Base-by-base conservation (phyloP, 2,888 invertebrate species). In the Scaptomyza polygonia region DNA sequence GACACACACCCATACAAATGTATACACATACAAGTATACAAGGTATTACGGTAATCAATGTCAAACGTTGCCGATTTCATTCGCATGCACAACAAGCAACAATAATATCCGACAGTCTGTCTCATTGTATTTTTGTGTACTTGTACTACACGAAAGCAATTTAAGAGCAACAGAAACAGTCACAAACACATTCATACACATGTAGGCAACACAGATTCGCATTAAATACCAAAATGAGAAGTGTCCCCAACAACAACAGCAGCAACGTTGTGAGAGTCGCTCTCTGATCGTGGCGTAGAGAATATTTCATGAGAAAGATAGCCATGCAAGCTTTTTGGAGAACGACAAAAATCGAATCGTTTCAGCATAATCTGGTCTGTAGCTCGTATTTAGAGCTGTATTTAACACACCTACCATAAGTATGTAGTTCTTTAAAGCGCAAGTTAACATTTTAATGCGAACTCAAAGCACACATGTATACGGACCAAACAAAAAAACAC, bases 41-140 rank as follows among this genome's bases (percentile, higher is more conserved):
- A 79, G 69, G 80, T 87, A 89, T 87, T 87, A 86, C 84, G 82
- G 87, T 88, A 88, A 89, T 88, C 87, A 88, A 86, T 87, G 88
- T 88, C 89, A 88, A 87, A 82, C 70, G 82, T 76, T 83, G 77
- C 80, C 84, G 81, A 83, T 87, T 85, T 82, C 74, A 72, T 78
- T 85, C 76, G 73, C 73, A 69, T 79, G 68, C 68, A 68, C 76
- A 82, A 72, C 66, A 61, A 62, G 53, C 77, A 67, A 70, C 77
- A 75, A 68, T 59, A 72, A 72, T 68, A 77, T 71, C 64, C 64
- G 68, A 72, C 72, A 44, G 66, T 66, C 54, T 71, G 77, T 71
- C 62, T 63, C 55, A 53, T 40, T 63, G 55, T 71, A 49, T 67
- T 58, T 69, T 39, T 76, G 61, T 70, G 77, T 76, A 65, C 72